phyloP scores from a whole-genome alignment of 2,113 vertebrate genomes.

The Phalacrocorax aristotelis region DNA sequence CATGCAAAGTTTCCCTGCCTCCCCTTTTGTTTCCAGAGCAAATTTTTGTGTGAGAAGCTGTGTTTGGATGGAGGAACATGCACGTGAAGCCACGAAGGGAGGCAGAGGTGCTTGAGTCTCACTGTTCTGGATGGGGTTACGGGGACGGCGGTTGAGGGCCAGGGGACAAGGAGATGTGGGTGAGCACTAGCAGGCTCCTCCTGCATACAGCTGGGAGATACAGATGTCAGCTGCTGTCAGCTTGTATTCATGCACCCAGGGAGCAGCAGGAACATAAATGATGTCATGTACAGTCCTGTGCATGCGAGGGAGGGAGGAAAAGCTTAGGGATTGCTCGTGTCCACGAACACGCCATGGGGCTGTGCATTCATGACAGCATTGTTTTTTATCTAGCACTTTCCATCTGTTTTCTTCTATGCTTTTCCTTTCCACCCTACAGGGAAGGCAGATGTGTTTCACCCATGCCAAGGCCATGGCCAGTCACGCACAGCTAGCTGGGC shows the following conservation, averaged over 20 bases:
- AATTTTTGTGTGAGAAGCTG: neutral
- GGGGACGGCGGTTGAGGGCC: neutral
- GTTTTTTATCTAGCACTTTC: neutral
- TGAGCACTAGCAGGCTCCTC: neutral
- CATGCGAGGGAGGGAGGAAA: neutral
- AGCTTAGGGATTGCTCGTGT: neutral
- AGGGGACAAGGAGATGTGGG: neutral
- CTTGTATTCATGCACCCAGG: neutral
- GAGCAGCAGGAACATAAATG: neutral
- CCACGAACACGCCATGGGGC: accelerated
- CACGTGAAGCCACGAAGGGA: accelerated
- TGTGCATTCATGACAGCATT: neutral
- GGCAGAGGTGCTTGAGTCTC: neutral
- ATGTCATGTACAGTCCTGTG: neutral
- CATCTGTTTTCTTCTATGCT: neutral
- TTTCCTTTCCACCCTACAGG: neutral
- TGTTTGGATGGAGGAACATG: neutral
- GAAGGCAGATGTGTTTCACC: neutral
- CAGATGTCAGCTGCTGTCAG: slow-evolving; percentile 37
- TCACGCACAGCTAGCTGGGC: neutral
- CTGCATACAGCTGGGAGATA: neutral
- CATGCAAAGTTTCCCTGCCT: neutral
- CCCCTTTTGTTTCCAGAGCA: neutral
- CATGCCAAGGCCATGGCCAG: neutral
- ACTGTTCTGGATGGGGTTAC: neutral